Conservation (phyloP, 2,888 invertebrate species). For the Euplexia lucipara region DNA sequence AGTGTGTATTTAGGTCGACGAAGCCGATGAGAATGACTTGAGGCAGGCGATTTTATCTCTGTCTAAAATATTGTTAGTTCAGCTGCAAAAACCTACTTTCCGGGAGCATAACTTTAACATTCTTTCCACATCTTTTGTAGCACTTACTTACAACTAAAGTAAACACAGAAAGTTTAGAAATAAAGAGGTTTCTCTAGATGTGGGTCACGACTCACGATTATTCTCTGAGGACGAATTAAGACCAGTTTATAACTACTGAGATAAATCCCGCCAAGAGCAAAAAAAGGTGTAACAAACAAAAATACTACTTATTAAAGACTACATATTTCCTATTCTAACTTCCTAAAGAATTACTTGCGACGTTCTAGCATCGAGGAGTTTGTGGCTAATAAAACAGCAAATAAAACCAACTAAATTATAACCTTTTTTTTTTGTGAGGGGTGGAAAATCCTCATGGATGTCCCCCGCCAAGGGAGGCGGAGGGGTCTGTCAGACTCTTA, state of each 20-base stretch:
- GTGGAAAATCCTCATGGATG: no score
- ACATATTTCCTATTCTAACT: background rate
- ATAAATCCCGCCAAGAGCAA: background rate
- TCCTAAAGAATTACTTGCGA: background rate
- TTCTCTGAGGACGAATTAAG: constrained; percentile 9
- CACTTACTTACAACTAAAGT: constrained; percentile 3
- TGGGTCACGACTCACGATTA: background rate
- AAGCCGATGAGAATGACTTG: background rate
- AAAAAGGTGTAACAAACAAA: background rate
- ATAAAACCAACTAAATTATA: no score
- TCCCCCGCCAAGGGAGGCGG: no score
- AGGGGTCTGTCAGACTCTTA: no score
- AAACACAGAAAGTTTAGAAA: background rate
- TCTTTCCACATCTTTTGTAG: background rate
- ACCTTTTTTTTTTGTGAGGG: no score
- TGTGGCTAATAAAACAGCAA: no score
- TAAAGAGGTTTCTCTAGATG: background rate
- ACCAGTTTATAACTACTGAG: background rate
- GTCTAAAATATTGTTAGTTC: constrained; percentile 1
- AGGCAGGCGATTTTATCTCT: background rate
- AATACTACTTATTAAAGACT: background rate
- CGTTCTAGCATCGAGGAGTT: background rate
- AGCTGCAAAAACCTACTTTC: background rate
- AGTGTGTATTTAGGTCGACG: constrained; percentile 16
- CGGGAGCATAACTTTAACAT: background rate